Percentiles rank a stretch among this genome's conserved stretches.
These are phyloP conservation scores for Macrobrachium rosenbergii DNA, from an alignment of 1,140 invertebrate species.

Conservation along the genomic window DNA sequence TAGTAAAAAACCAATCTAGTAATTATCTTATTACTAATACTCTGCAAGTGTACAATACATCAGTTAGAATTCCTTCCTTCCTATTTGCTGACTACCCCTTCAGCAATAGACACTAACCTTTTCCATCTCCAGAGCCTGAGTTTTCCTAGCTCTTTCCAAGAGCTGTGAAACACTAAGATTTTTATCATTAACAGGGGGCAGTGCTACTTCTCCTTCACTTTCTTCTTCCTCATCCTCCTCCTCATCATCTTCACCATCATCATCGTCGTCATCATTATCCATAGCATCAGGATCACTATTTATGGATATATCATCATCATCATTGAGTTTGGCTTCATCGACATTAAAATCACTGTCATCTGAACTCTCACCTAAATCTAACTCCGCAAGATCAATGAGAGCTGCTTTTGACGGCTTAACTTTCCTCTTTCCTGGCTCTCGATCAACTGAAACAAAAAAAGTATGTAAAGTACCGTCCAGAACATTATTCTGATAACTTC, in stretches of 20 bases:
- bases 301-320: slow-evolving; percentile 68
- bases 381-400: slow-evolving; percentile 81
- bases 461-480: too few species aligned
- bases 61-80: too few species aligned
- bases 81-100: too few species aligned
- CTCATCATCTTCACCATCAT: slow-evolving; percentile 71
- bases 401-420: slow-evolving; percentile 80
- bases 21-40: too few species aligned
- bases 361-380: slow-evolving; percentile 91
- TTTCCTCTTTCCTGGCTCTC: slow-evolving; percentile 86
- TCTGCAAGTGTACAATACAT: too few species aligned
- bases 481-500: too few species aligned
- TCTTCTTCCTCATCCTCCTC: slow-evolving; percentile 68
- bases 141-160: slow-evolving; percentile 57
- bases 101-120: slow-evolving; percentile 23
- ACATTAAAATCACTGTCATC: slow-evolving; percentile 96
- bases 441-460: slow-evolving; percentile 77
- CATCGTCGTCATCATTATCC: slow-evolving; percentile 70
- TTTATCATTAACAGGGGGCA: slow-evolving; percentile 59
- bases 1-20: too few species aligned
- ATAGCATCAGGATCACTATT: slow-evolving; percentile 64
- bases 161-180: slow-evolving; percentile 62
- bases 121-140: slow-evolving; percentile 60
- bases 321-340: slow-evolving; percentile 85
- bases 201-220: slow-evolving; percentile 66